These are phyloP conservation scores for Siphlonurus alternatus DNA, from an alignment of 2,888 invertebrate genomes.

Conservation along the genomic window DNA sequence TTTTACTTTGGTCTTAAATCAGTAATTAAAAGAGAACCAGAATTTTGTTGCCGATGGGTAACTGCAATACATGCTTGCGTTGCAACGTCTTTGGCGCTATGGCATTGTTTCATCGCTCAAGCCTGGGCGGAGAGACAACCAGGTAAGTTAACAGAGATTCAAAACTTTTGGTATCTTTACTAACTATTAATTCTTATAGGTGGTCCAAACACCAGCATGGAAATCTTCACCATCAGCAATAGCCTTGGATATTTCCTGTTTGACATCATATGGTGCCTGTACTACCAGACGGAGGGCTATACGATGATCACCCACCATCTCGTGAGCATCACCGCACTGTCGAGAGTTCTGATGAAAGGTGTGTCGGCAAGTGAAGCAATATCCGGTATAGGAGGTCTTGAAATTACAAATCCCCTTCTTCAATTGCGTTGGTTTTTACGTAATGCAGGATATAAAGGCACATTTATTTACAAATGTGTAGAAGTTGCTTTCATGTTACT, in stretches of 20 bases:
- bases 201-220: conserved; percentile 19
- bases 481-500: conserved; percentile 33
- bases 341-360: conserved; percentile 32
- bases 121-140: conserved; percentile 14
- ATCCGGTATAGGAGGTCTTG: conserved; percentile 34
- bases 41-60: conserved; percentile 13
- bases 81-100: conserved; percentile 10
- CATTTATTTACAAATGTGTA: conserved; percentile 27
- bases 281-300: conserved; percentile 31
- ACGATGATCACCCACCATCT: conserved; percentile 39
- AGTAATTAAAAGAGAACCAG: conserved; percentile 11
- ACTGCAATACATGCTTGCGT: conserved; percentile 14
- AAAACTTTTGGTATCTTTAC: neutral
- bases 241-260: conserved; percentile 46
- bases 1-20: conserved; percentile 11
- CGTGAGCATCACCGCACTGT: conserved; percentile 33
- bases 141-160: conserved; percentile 10
- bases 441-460: conserved; percentile 30
- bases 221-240: conserved; percentile 33
- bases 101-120: conserved; percentile 11
- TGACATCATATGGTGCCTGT: conserved; percentile 39
- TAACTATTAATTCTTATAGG: conserved; percentile 13
- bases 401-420: conserved; percentile 42
- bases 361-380: conserved; percentile 33
- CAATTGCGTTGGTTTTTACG: conserved; percentile 44